phyloP scores from a whole-genome alignment of 2,888 invertebrate genomes.

The Brenthis ino region DNA sequence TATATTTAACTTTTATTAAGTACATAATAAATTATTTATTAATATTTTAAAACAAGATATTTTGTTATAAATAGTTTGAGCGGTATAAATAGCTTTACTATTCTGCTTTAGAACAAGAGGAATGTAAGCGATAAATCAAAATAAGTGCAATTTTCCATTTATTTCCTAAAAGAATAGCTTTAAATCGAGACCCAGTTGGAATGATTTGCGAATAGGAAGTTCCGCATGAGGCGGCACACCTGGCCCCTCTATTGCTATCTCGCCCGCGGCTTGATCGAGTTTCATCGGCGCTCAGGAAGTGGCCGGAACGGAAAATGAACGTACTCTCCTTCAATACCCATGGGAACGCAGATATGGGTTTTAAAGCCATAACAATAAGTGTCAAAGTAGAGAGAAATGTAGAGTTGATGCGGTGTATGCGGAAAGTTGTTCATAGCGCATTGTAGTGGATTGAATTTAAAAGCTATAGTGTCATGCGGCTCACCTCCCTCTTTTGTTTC shows the following conservation, averaged over 20 bases:
- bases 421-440: slow-evolving; percentile 9
- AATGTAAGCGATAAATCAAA: not conserved
- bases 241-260: slow-evolving; percentile 20
- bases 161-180: slow-evolving; percentile 6
- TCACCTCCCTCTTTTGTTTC: not conserved
- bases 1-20: too few species aligned
- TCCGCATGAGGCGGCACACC: not conserved
- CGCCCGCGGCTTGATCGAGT: slow-evolving; percentile 28
- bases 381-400: slow-evolving; percentile 20
- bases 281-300: slow-evolving; percentile 32
- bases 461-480: slow-evolving; percentile 20
- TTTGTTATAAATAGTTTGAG: too few species aligned
- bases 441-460: slow-evolving; percentile 17
- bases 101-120: not conserved
- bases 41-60: too few species aligned
- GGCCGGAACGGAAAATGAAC: slow-evolving; percentile 23
- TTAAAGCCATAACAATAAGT: slow-evolving; percentile 23
- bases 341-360: slow-evolving; percentile 17
- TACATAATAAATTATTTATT: too few species aligned
- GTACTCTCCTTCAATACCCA: slow-evolving; percentile 23
- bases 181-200: slow-evolving; percentile 8
- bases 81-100: not conserved
- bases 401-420: not conserved
- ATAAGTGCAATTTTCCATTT: not conserved
- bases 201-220: slow-evolving; percentile 1